Evolutionary conservation across 2,797 vertebrate genomes (phyloP).

Genomic region (Thaleichthys pacificus): DNA sequence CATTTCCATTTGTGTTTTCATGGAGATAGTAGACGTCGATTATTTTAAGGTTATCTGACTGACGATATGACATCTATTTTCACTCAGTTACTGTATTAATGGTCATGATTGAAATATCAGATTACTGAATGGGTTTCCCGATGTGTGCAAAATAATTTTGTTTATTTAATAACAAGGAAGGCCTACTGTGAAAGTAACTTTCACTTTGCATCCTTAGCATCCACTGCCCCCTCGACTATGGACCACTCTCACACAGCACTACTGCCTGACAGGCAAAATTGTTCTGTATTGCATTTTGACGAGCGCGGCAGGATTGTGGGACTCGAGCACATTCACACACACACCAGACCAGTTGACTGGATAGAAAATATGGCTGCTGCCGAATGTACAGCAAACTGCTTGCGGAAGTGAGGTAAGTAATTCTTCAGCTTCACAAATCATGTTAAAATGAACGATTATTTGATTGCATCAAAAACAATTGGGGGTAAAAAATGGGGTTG

Average conservation of each 20-base stretch:
- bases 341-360: slow-evolving; percentile 66
- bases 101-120: not conserved
- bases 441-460: slow-evolving; percentile 46
- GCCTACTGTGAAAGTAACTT: not conserved
- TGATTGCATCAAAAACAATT: slow-evolving; percentile 23
- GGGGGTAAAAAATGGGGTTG: slow-evolving; percentile 36
- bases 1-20: not conserved
- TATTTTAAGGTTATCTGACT: too few species aligned
- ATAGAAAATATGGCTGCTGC: slow-evolving; percentile 82
- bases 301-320: slow-evolving; percentile 65
- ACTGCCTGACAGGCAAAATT: slow-evolving; percentile 47
- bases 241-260: slow-evolving; percentile 24
- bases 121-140: not conserved
- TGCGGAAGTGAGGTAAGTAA: slow-evolving; percentile 86
- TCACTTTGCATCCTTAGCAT: not conserved
- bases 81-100: too few species aligned
- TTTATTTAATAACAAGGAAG: too few species aligned
- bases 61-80: too few species aligned
- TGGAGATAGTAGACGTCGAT: too few species aligned
- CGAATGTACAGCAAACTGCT: slow-evolving; percentile 76
- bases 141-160: too few species aligned
- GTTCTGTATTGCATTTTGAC: slow-evolving; percentile 59
- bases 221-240: not conserved
- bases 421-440: slow-evolving; percentile 68
- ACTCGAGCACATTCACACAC: slow-evolving; percentile 61